A percentile compares a stretch with the other conserved stretches of the same genome.
These are phyloP conservation scores for Luperina nickerlii DNA, from an alignment of 2,888 invertebrate species.

Conservation along the genomic window DNA sequence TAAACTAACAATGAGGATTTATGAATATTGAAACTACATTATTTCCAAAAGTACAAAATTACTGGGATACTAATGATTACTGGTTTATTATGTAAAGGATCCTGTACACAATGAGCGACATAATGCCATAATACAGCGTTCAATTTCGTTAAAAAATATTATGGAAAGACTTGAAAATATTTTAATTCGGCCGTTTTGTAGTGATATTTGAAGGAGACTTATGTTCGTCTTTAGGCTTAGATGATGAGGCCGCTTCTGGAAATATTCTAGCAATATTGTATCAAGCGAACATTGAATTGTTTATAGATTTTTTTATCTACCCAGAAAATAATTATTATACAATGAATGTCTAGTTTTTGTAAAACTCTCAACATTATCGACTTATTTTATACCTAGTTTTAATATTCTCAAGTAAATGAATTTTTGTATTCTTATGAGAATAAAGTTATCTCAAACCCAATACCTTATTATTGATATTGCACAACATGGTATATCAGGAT, in stretches of 20 bases:
- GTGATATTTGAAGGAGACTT: not conserved
- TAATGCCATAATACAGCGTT: not conserved
- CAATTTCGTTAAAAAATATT: not conserved
- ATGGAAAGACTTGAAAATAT: not conserved
- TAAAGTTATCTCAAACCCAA: not conserved
- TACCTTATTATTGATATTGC: not conserved
- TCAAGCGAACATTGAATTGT: no score
- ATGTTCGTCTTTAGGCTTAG: not conserved
- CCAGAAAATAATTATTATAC: no score
- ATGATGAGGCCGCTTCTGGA: not conserved
- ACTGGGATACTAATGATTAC: slow-evolving; percentile 36
- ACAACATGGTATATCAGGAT: not conserved
- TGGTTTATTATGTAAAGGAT: slow-evolving; percentile 19
- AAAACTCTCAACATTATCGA: no score
- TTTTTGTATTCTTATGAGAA: no score
- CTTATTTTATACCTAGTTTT: no score
- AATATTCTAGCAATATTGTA: not conserved
- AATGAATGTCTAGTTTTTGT: no score
- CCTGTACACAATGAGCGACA: slow-evolving; percentile 31
- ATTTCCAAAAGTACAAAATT: slow-evolving; percentile 58
- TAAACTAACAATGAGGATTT: slow-evolving; percentile 11
- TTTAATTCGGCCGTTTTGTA: not conserved
- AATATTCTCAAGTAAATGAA: no score
- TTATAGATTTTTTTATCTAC: no score
- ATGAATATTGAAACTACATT: slow-evolving; percentile 37